A percentile compares a stretch with the other conserved stretches of the same genome.
Evolutionary conservation across 1,140 invertebrate genomes (phyloP).

Genomic region (Psix sp.): DNA sequence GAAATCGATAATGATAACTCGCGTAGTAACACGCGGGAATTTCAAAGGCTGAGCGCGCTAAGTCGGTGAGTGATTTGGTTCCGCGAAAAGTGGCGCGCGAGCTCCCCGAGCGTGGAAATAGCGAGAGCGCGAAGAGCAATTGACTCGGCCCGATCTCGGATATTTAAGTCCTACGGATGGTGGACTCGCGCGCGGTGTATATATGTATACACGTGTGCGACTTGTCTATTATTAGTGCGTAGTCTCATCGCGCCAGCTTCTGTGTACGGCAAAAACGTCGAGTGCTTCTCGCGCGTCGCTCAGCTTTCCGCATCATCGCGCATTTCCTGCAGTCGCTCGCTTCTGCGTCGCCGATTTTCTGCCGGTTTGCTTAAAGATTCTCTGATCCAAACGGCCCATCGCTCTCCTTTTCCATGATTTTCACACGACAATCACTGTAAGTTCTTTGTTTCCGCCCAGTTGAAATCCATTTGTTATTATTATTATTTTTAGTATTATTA

Average conservation of each 20-base stretch:
- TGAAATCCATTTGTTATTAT: slow-evolving; percentile 2
- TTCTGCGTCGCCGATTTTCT: not conserved
- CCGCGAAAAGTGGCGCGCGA: slow-evolving; percentile 13
- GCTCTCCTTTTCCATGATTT: slow-evolving; percentile 60
- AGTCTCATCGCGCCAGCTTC: slow-evolving; percentile 69
- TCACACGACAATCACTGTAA: slow-evolving; percentile 69
- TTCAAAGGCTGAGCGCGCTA: no score
- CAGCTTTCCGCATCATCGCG: slow-evolving; percentile 41
- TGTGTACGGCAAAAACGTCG: slow-evolving; percentile 45
- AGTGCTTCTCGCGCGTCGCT: slow-evolving; percentile 28
- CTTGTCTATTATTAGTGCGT: slow-evolving; percentile 72
- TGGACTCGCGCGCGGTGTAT: slow-evolving; percentile 42
- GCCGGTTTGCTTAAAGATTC: not conserved
- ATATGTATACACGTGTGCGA: slow-evolving; percentile 52
- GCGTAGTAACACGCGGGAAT: no score
- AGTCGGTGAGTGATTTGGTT: no score
- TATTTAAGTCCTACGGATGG: slow-evolving; percentile 65
- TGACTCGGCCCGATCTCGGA: slow-evolving; percentile 47
- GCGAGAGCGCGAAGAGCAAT: slow-evolving; percentile 20
- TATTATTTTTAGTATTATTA: no score
- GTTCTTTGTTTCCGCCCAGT: slow-evolving; percentile 26
- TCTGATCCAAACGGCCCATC: not conserved
- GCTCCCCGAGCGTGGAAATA: slow-evolving; percentile 22
- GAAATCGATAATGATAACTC: not conserved
- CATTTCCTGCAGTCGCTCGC: slow-evolving; percentile 9